phyloP scores from a whole-genome alignment of 2,797 vertebrate genomes.

The Cynodonichthys magdalenae region DNA sequence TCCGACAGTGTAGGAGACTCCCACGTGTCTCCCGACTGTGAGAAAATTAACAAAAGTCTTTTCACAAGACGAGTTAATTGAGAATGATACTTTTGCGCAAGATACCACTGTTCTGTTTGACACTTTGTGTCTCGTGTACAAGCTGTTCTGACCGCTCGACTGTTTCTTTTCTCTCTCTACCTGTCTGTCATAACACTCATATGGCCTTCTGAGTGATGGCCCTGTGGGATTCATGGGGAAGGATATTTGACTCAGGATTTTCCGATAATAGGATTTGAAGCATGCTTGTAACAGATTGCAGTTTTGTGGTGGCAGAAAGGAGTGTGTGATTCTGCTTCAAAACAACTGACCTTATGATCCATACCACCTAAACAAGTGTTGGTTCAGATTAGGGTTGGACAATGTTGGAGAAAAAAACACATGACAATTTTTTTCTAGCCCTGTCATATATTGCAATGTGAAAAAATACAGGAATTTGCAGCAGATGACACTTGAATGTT shows the following conservation, averaged over 20 bases:
- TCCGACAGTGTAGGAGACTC: slow-evolving; percentile 21
- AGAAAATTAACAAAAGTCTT: slow-evolving; percentile 49
- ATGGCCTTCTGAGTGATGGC: slow-evolving; percentile 63
- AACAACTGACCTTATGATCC: slow-evolving; percentile 50
- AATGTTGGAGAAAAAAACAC: too few species aligned
- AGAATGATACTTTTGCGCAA: slow-evolving; percentile 35
- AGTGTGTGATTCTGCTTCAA: slow-evolving; percentile 56
- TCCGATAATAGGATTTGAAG: slow-evolving; percentile 78
- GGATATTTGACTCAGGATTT: slow-evolving; percentile 78
- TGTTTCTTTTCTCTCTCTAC: slow-evolving; percentile 71
- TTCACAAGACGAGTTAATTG: slow-evolving; percentile 40
- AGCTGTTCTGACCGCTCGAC: slow-evolving; percentile 18
- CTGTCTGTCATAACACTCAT: slow-evolving; percentile 74
- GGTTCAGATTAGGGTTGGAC: not conserved
- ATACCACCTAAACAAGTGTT: slow-evolving; percentile 3
- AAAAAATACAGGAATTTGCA: too few species aligned
- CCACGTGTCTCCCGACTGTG: slow-evolving; percentile 36
- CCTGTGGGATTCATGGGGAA: slow-evolving; percentile 70
- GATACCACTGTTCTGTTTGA: slow-evolving; percentile 28
- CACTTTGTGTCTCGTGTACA: slow-evolving; percentile 39
- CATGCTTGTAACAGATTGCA: slow-evolving; percentile 71
- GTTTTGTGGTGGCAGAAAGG: slow-evolving; percentile 69
- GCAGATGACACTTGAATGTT: too few species aligned
- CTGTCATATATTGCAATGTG: too few species aligned
- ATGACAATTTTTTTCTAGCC: too few species aligned